Base-by-base conservation (phyloP, 2,113 vertebrate genomes). In the Prochilodus magdalenae region DNA sequence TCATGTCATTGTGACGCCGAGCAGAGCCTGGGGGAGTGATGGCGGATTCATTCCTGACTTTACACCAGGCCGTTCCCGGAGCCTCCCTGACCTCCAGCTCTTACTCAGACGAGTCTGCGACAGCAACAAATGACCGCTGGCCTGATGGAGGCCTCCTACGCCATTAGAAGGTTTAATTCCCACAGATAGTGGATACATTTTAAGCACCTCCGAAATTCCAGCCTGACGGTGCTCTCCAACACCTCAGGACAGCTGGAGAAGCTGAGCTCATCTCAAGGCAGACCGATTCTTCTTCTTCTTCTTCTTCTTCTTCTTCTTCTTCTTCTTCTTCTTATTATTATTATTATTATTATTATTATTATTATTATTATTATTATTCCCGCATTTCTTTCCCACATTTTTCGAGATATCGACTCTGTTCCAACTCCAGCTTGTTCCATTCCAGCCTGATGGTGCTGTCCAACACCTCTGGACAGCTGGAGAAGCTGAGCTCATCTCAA, bases 171-270 rank as follows among this genome's bases (percentile, higher is more conserved):
- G 81, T 51, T 33, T 22, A 2, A 73, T 40, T 83, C 69, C 75
- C 75, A 47, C 13, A 12, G 47, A 55, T 33, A 51, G 24, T 30
- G 62, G 57, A 33, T 26, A 66, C 40, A 36, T 33, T 82, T 71
- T 24, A 8, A 30, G 51, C 24, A 60, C 53, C 65, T 82, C 65
- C 6, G n/a, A 44, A 60, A 67, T 57, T 75, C 16, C 81, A 65
- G 53, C 18, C 36, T 59, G 40, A 71, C 69, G 30, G 51, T 29
- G 47, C 49, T 44, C 74, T 62, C n/a, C 55, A 49, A 16, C 81
- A 80, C 70, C 30, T 81, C 74, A 47, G 44, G 67, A 60, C 81
- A 74, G 82, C 73, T 81, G 85, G 49, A 51, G 59, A 44, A 33
- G 40, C 80, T 74, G 76, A 60, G 20, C n/a, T 20, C 47, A 66